Evolutionary conservation across 2,888 invertebrate species (phyloP).

Genomic region (Crepidodera aurea): DNA sequence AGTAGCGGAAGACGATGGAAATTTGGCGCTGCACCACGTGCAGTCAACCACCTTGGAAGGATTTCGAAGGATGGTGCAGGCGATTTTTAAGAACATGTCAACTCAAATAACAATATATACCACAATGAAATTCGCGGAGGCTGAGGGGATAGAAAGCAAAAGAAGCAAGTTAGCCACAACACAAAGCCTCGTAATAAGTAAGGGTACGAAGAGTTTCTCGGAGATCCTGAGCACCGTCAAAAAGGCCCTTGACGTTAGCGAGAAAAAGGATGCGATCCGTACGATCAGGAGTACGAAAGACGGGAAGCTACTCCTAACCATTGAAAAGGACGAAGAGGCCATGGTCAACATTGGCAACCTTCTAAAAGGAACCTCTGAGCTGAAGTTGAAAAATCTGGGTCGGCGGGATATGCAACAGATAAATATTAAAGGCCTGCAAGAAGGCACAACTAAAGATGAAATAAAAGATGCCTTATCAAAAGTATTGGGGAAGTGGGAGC

Average conservation of each 20-base stretch:
- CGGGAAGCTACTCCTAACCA: not conserved
- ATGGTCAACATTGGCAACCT: not conserved
- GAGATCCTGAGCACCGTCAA: not conserved
- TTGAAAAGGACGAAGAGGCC: not conserved
- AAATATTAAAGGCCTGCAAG: not conserved
- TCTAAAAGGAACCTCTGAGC: not conserved
- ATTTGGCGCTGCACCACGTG: not conserved
- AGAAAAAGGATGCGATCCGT: not conserved
- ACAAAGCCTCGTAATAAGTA: not conserved
- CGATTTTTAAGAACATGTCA: not conserved
- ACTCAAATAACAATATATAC: not conserved
- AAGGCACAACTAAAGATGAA: not conserved
- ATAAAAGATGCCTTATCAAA: not conserved
- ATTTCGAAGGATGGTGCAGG: not conserved
- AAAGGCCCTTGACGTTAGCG: not conserved
- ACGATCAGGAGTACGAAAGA: slow-evolving; percentile 4
- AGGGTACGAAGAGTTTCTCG: not conserved
- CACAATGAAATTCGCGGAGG: not conserved
- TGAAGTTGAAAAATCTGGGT: not conserved
- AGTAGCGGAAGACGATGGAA: not conserved
- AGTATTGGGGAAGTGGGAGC: not conserved
- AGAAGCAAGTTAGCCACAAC: not conserved
- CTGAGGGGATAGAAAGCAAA: not conserved
- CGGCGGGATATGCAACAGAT: not conserved
- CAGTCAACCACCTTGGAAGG: not conserved